These are phyloP conservation scores for Acanthoscelides obtectus DNA, from an alignment of 2,888 invertebrate species.

Conservation along the genomic window DNA sequence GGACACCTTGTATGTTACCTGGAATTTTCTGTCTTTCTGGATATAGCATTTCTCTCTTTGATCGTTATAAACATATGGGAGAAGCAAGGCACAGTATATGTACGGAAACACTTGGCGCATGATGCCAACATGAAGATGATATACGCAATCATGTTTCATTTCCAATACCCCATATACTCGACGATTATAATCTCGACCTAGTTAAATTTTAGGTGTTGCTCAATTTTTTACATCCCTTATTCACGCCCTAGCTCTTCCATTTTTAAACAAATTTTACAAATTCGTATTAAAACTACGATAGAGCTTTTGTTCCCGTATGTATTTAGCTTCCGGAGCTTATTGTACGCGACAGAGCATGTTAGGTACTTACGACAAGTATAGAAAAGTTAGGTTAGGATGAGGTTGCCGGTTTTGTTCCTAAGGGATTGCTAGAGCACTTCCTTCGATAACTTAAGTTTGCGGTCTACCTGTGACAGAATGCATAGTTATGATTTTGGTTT, in stretches of 20 bases:
- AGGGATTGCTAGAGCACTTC: not conserved
- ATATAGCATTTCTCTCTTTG: not conserved
- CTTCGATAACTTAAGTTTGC: not conserved
- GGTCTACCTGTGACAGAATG: not conserved
- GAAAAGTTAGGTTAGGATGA: not conserved
- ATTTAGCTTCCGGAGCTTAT: not conserved
- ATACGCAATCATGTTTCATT: not conserved
- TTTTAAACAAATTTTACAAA: not conserved
- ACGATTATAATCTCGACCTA: not conserved
- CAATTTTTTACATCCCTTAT: conserved; percentile 24
- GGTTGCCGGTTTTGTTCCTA: not conserved
- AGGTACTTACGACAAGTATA: not conserved
- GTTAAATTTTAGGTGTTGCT: conserved; percentile 19
- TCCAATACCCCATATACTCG: not conserved
- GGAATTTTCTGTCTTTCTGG: too few relatives aligned
- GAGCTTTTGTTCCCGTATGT: not conserved
- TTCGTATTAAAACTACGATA: not conserved
- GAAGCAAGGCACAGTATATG: not conserved
- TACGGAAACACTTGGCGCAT: not conserved
- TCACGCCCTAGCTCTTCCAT: conserved; percentile 11
- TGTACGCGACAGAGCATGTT: not conserved
- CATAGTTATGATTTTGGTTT: too few relatives aligned
- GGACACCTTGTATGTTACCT: too few relatives aligned
- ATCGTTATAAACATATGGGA: not conserved
- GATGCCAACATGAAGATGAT: not conserved